A percentile compares a stretch with the other conserved stretches of the same genome.
phyloP scores from a whole-genome alignment of 2,113 vertebrate genomes.

The Scortum barcoo region DNA sequence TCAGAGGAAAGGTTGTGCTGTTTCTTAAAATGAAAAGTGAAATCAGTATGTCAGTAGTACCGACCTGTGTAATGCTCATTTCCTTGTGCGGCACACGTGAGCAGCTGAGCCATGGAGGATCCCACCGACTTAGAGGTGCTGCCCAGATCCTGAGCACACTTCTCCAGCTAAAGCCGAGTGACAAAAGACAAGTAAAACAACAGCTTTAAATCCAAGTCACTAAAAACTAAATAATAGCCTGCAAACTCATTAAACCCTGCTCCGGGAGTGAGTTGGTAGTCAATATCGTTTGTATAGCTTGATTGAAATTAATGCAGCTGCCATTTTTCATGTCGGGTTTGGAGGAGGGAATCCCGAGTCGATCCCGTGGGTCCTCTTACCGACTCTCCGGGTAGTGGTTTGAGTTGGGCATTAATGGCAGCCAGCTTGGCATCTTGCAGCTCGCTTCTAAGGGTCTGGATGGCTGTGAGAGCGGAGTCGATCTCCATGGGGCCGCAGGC shows the following conservation, averaged over 20 bases:
- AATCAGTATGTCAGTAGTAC: constrained; percentile 17
- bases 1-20: background rate
- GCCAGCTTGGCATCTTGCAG: constrained; percentile 96
- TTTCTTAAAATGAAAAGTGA: background rate
- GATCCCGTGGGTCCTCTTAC: constrained; percentile 75
- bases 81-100: constrained; percentile 98
- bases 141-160: constrained; percentile 97
- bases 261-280: background rate
- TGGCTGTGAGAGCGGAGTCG: constrained; percentile 93
- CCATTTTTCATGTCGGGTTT: background rate
- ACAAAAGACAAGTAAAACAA: background rate
- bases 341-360: background rate
- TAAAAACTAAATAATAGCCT: background rate
- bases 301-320: background rate
- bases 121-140: constrained; percentile 98
- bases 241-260: background rate
- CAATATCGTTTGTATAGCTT: background rate
- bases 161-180: constrained; percentile 88
- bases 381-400: constrained; percentile 96
- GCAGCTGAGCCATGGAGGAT: constrained; percentile 97
- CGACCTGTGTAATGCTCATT: constrained; percentile 98
- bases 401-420: constrained; percentile 89
- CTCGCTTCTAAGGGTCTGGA: constrained; percentile 94
- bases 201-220: background rate
- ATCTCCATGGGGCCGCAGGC: constrained; percentile 99